Evolutionary conservation across 2,797 vertebrate species (phyloP).

Genomic region (Parotocinclus haroldoi): DNA sequence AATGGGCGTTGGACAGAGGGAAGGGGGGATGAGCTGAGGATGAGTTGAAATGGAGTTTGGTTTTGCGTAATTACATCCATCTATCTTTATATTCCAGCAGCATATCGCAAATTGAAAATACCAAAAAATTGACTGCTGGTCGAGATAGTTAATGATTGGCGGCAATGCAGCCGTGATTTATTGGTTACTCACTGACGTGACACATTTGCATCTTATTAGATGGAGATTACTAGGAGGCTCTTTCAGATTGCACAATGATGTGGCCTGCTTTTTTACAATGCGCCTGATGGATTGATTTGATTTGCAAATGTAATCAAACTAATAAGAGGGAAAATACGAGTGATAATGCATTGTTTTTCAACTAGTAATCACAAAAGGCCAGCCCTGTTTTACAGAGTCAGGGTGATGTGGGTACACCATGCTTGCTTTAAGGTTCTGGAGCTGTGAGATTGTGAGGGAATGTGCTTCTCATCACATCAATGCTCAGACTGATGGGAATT

Average conservation of each 20-base stretch:
- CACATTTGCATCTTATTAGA: constrained; percentile 98
- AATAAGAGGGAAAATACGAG: constrained; percentile 96
- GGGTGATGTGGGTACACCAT: constrained; percentile 65
- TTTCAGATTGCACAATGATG: constrained; percentile 92
- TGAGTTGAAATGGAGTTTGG: constrained; percentile 99
- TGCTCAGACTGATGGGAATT: neutral
- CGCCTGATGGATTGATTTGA: constrained; percentile 99
- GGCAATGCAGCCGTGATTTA: constrained; percentile 96
- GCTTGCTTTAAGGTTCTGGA: constrained; percentile 71
- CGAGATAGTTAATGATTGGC: constrained; percentile 98
- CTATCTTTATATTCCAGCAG: constrained; percentile 99
- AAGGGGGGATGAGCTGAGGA: constrained; percentile 63
- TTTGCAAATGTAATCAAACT: constrained; percentile 99
- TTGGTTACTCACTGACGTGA: constrained; percentile 98
- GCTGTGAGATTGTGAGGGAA: constrained; percentile 68
- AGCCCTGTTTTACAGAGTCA: constrained; percentile 63
- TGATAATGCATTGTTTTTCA: constrained; percentile 95
- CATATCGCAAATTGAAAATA: constrained; percentile 99
- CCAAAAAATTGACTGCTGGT: constrained; percentile 99
- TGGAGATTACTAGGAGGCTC: constrained; percentile 91
- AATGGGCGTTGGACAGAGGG: constrained; percentile 30
- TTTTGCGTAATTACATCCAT: constrained; percentile 99
- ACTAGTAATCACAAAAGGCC: constrained; percentile 81
- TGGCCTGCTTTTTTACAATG: constrained; percentile 76
- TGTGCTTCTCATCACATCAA: constrained; percentile 19